These are phyloP conservation scores for Loripinus fragilis DNA, from an alignment of 2,888 invertebrate species.

Conservation along the genomic window DNA sequence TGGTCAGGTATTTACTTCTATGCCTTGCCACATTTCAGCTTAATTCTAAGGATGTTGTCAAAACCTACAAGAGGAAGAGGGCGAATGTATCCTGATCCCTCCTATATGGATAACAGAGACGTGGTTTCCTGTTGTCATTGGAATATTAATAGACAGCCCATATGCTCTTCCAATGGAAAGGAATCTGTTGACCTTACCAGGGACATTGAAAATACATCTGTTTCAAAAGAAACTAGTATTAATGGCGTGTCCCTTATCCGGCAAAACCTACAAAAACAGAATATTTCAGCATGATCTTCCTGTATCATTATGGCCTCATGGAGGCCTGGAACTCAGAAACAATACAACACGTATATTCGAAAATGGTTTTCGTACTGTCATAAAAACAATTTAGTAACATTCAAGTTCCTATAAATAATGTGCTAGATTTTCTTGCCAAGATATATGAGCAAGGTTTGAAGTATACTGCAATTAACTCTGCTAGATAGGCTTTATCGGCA, in stretches of 20 bases:
- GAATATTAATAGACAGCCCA: conserved; percentile 16
- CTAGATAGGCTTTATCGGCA: conserved; percentile 27
- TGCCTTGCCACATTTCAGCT: conserved; percentile 50
- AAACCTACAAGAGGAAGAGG: conserved; percentile 28
- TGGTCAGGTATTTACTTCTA: conserved; percentile 36
- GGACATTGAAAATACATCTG: conserved; percentile 30
- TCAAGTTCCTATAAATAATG: conserved; percentile 21
- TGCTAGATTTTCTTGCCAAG: conserved; percentile 3
- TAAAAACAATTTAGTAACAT: conserved; percentile 30
- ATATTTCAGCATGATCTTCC: too few relatives aligned
- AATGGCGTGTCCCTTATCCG: conserved; percentile 33
- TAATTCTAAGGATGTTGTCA: conserved; percentile 19
- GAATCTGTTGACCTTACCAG: conserved; percentile 28
- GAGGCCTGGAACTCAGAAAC: too few relatives aligned
- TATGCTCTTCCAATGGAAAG: conserved; percentile 17
- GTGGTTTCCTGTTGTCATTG: conserved; percentile 31
- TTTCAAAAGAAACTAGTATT: conserved; percentile 28
- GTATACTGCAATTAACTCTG: not conserved
- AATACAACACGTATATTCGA: too few relatives aligned
- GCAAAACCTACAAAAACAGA: conserved; percentile 14
- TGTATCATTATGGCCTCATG: too few relatives aligned
- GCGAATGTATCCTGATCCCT: conserved; percentile 32
- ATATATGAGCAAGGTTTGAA: conserved; percentile 8
- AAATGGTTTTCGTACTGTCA: too few relatives aligned
- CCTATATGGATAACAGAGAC: conserved; percentile 38